A percentile compares a stretch with the other conserved stretches of the same genome.
phyloP scores from a whole-genome alignment of 2,113 vertebrate genomes.

The Ellobius talpinus region DNA sequence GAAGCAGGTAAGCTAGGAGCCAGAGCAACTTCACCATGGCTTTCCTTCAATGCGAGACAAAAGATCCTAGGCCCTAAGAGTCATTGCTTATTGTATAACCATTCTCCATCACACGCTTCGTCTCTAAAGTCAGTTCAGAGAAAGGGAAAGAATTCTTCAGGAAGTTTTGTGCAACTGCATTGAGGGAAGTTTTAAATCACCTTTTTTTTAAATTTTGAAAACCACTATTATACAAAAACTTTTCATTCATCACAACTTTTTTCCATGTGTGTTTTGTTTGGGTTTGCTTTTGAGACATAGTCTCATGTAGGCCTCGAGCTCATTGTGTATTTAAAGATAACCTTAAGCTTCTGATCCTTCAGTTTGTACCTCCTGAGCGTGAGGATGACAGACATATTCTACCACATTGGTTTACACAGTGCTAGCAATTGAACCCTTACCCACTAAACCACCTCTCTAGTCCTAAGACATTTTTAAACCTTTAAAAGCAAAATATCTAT shows the following conservation, averaged over 20 bases:
- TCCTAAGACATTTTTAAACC: not conserved
- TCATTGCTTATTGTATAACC: not conserved
- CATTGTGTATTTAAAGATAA: not conserved
- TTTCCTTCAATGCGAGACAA: not conserved
- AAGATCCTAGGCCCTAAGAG: not conserved
- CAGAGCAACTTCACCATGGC: not conserved
- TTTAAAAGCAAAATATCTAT: constrained; percentile 40
- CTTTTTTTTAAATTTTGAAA: not conserved
- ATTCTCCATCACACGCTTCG: not conserved
- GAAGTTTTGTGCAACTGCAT: not conserved
- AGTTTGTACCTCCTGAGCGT: not conserved
- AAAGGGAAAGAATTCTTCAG: not conserved
- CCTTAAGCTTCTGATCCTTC: not conserved
- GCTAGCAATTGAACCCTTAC: not conserved
- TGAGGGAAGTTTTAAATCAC: not conserved
- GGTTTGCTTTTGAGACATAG: not conserved
- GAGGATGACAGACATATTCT: too few species aligned
- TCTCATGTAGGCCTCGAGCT: not conserved
- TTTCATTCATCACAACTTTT: not conserved
- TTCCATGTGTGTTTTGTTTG: not conserved
- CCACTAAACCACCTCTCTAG: not conserved
- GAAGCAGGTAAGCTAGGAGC: not conserved
- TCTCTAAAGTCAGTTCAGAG: not conserved
- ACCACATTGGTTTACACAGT: not conserved
- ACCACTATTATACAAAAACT: not conserved